A percentile compares a stretch with the other conserved stretches of the same genome.
Conservation (phyloP, 1,140 invertebrate genomes). For the Brachystomella parvula region DNA sequence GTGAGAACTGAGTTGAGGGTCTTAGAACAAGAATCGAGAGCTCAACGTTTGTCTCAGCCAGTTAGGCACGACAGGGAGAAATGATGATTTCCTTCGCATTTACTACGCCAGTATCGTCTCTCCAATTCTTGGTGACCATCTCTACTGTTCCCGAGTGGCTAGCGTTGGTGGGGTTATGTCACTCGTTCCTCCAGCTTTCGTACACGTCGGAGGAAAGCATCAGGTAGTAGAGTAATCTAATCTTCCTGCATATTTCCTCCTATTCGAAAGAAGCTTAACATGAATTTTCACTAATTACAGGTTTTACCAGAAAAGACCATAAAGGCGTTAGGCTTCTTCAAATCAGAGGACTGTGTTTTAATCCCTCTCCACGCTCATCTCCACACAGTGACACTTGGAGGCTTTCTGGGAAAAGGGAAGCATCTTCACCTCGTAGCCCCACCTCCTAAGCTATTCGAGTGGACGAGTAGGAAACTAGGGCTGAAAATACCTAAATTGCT, state of each 20-base stretch:
- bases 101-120: constrained; percentile 43
- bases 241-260: background rate
- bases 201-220: constrained; percentile 17
- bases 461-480: constrained; percentile 41
- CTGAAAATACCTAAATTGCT: constrained; percentile 26
- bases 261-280: background rate
- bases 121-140: constrained; percentile 46
- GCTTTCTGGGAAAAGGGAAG: constrained; percentile 29
- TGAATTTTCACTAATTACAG: background rate
- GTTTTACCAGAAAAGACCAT: background rate
- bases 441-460: constrained; percentile 42
- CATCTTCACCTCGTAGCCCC: constrained; percentile 42
- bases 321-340: background rate
- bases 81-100: constrained; percentile 43
- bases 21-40: constrained; percentile 39
- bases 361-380: constrained; percentile 46
- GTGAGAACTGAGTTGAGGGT: constrained; percentile 40
- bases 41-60: constrained; percentile 43
- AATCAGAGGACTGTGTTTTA: constrained; percentile 35
- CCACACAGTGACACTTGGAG: constrained; percentile 37
- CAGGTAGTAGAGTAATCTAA: constrained; percentile 32
- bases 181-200: constrained; percentile 41
- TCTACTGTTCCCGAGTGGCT: constrained; percentile 43
- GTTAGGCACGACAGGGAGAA: constrained; percentile 40
- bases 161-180: constrained; percentile 42